A percentile compares a stretch with the other conserved stretches of the same genome.
phyloP scores from a whole-genome alignment of 2,888 invertebrate species.

The Strigamia crassipes region DNA sequence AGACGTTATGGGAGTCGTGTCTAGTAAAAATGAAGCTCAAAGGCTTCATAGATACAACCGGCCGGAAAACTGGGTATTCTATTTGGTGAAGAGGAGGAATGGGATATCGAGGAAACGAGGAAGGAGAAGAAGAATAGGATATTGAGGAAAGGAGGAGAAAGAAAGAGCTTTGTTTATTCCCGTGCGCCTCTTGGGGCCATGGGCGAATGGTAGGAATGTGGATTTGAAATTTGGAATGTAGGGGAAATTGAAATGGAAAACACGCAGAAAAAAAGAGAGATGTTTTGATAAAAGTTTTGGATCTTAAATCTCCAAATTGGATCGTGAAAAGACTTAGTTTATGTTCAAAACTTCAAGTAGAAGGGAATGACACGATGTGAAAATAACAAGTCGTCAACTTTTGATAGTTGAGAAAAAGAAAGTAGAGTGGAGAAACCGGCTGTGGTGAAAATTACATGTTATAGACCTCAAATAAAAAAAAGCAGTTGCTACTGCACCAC shows the following conservation, averaged over 20 bases:
- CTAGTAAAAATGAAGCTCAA: neutral
- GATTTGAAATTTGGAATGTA: neutral
- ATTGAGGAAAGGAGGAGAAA: neutral
- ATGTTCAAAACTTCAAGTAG: neutral
- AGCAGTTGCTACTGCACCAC: neutral
- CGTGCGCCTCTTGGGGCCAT: neutral
- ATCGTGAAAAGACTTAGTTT: neutral
- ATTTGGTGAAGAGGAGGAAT: neutral
- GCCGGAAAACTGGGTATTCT: neutral
- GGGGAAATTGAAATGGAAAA: neutral
- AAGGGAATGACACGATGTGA: neutral
- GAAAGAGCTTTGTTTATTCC: neutral
- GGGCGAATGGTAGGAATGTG: neutral
- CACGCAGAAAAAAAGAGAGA: neutral
- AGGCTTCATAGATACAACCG: neutral
- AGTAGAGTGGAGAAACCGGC: neutral
- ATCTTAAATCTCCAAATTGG: neutral
- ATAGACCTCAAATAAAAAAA: neutral
- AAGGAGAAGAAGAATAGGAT: neutral
- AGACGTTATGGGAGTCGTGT: neutral
- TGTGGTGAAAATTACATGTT: conserved; percentile 16
- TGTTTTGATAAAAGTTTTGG: neutral
- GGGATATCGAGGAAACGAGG: neutral
- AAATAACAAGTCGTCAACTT: neutral
- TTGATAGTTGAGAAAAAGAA: neutral